Conservation (phyloP, 2,113 vertebrate species). For the Platycercus adscitus region DNA sequence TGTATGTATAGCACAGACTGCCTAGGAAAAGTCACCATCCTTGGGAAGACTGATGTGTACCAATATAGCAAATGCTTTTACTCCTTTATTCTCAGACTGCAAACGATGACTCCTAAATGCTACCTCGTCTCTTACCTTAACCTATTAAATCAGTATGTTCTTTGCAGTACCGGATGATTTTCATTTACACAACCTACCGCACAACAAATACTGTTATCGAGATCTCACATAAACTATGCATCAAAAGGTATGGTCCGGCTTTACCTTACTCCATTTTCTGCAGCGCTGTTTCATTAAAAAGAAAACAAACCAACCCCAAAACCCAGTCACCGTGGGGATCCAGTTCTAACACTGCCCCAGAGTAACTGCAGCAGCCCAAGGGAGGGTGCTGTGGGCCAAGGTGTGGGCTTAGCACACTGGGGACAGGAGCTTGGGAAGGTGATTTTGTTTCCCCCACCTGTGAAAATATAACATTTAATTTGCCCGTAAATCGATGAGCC, state of each 20-base stretch:
- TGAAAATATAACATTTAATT: not conserved
- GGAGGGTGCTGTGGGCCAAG: not conserved
- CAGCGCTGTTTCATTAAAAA: not conserved
- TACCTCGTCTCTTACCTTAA: not conserved
- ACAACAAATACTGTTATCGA: not conserved
- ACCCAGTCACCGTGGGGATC: too few species aligned
- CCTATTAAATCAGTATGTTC: not conserved
- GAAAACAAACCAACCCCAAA: too few species aligned
- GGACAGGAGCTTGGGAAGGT: not conserved
- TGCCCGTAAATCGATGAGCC: not conserved
- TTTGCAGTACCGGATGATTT: not conserved
- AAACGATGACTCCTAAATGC: not conserved
- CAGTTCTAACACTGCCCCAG: not conserved
- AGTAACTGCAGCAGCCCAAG: not conserved
- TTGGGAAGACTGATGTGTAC: not conserved
- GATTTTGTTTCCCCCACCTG: not conserved
- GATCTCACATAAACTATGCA: not conserved
- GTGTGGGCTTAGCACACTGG: not conserved
- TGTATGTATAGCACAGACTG: fast-evolving
- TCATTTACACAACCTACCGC: not conserved
- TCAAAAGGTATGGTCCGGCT: not conserved
- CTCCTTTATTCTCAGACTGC: not conserved
- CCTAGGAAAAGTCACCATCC: not conserved
- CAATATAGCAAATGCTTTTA: not conserved
- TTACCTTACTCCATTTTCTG: not conserved